Conservation (phyloP, 2,888 invertebrate genomes). For the Phorcus lineatus region DNA sequence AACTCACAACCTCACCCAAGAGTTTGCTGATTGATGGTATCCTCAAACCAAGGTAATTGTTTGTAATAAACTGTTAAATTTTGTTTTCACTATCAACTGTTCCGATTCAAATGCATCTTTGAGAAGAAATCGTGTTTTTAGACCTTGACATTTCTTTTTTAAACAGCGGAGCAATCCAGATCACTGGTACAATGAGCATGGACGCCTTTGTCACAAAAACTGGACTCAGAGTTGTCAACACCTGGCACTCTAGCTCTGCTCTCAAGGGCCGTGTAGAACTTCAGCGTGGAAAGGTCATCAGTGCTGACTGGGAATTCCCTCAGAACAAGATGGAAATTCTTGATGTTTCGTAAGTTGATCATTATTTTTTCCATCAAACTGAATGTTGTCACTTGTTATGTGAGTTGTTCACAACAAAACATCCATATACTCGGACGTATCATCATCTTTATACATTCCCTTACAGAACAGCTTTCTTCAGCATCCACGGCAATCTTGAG, state of each 20-base stretch:
- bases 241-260: slow-evolving; percentile 89
- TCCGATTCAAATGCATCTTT: too few species aligned
- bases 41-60: slow-evolving; percentile 84
- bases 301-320: slow-evolving; percentile 87
- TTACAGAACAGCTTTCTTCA: slow-evolving; percentile 67
- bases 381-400: too few species aligned
- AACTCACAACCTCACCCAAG: slow-evolving; percentile 75
- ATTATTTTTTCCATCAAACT: too few species aligned
- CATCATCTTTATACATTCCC: too few species aligned
- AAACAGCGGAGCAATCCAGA: slow-evolving; percentile 86
- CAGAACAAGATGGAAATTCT: slow-evolving; percentile 90
- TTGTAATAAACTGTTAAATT: too few species aligned
- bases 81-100: too few species aligned
- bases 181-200: slow-evolving; percentile 90
- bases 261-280: slow-evolving; percentile 85
- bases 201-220: slow-evolving; percentile 87
- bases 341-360: slow-evolving; percentile 78
- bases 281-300: slow-evolving; percentile 82
- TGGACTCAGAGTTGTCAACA: slow-evolving; percentile 89
- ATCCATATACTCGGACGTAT: too few species aligned
- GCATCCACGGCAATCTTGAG: slow-evolving; percentile 77
- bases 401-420: too few species aligned
- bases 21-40: slow-evolving; percentile 86
- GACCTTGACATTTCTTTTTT: too few species aligned
- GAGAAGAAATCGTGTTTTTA: too few species aligned